Evolutionary conservation across 2,888 invertebrate genomes (phyloP), one percentile per base, ranked within the genome.

Genomic region (Copidosoma aretas): DNA sequence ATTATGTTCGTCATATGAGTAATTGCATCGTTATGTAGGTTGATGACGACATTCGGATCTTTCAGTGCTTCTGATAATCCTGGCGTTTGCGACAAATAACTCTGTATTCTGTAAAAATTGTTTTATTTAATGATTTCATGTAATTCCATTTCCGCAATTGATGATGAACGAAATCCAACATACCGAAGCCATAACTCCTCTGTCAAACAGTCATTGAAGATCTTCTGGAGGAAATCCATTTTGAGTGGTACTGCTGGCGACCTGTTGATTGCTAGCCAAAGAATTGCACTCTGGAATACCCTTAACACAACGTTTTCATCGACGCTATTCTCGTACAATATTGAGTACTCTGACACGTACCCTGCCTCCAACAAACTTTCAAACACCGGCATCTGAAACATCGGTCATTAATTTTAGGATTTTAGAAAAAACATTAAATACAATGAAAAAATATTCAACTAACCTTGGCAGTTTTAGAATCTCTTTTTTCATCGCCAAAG

Each of bases 1-100:
- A 90, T 83, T 60, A 91, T 86, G 54, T 87, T 81, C 51, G 87
- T 87, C 59, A 92, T 80, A 75, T 88, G 88, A 59, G 87, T 86
- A 24, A 93, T 86, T 25, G 89, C 90, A 74, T 87, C 86, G 78
- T 93, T 93, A 77, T 91, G 91, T 59, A 91, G 83, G 62, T 84
- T 82, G 17, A 91, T 87, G 10, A 91, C 85, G 76, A 88, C 86
- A 76, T 86, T 80, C 62, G 91, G 87, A 77, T 88, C 86, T 73
- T 85, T 86, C 46, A 89, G 77, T 58, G 89, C 84, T 3, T 70
- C 64, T 17, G 74, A 69, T 10, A 82, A 71, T 56, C 78, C 77
- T 21, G 71, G 71, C 72, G 81, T 81, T 24, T 74, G 77, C 17
- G 73, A 68, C 0, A 79, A 75, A 66, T 81, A 79, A 32, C 78